Evolutionary conservation across 2,888 invertebrate species (phyloP), one percentile per base, ranked within the genome.

Genomic region (Keiferia lycopersicella): DNA sequence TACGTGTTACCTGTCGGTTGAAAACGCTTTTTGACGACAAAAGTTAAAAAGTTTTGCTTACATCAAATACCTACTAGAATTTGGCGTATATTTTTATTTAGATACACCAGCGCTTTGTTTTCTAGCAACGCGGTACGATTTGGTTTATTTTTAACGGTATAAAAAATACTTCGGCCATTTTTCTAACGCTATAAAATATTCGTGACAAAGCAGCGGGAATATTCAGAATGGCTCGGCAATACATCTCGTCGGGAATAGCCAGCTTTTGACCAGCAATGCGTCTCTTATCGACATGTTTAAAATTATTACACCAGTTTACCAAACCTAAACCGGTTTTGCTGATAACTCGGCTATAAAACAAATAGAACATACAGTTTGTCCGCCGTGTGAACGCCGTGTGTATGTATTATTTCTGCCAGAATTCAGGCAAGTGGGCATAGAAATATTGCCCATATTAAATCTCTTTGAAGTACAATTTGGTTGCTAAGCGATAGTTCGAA

Each of bases 401-500:
- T 62, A 45, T 41, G 22, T 64, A 45, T 61, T 61, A 45, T 60
- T 41, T 16, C 38, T 34, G 14, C 11, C 38, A 61, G 34, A 26
- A 61, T 51, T 12, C 22, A 76, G 74, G 62, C 48, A 64, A 64
- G 56, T 60, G n/a, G 30, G 53, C 39, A 20, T 20, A 53, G 20
- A 57, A 16, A 39, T 4, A 57, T 38, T 7, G 14, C 16, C 45
- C 7, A n/a, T 26, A 38, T n/a, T 26, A 48, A 62, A 39, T 41
- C 71, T 18, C 39, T 64, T 64, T 51, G 59, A 51, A 51, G 50
- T 30, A 77, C 68, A 74, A 76, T 81, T 83, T 81, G 77, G 75
- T 64, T 69, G 66, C 62, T 75, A 70, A 67, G 72, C 74, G 74
- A 73, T 79, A n/a, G 78, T 74, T 69, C 69, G 72, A 69, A 71